These are phyloP conservation scores for Artibeus jamaicensis DNA, from an alignment of 2,797 vertebrate species.

Conservation along the genomic window DNA sequence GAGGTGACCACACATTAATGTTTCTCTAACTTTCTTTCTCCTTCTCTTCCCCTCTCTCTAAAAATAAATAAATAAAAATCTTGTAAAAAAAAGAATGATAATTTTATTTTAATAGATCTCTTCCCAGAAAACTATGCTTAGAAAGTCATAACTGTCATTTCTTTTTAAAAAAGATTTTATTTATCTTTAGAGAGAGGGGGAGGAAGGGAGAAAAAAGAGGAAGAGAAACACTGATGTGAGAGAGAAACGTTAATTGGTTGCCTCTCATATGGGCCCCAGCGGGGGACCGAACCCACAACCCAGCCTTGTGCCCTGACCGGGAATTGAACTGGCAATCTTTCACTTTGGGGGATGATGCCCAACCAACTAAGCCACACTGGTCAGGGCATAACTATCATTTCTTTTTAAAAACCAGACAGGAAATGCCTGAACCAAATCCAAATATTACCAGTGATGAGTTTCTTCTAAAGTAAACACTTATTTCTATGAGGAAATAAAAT, in stretches of 20 bases:
- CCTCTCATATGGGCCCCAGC: background rate
- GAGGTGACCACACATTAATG: too few relatives aligned
- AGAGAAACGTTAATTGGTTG: background rate
- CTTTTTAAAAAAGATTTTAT: background rate
- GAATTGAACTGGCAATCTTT: background rate
- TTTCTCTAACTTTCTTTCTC: too few relatives aligned
- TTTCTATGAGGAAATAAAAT: slow-evolving; percentile 11
- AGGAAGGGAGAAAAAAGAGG: too few relatives aligned
- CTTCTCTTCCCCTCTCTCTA: too few relatives aligned
- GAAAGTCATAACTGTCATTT: background rate
- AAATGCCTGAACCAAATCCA: slow-evolving; percentile 3
- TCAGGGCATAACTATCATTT: background rate
- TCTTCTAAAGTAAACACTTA: background rate
- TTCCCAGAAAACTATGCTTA: background rate
- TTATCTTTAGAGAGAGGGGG: too few relatives aligned
- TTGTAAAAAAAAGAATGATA: background rate
- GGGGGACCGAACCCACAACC: background rate
- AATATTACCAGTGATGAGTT: background rate
- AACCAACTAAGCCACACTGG: background rate
- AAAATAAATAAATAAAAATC: too few relatives aligned
- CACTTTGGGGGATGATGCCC: background rate
- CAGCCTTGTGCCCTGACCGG: background rate
- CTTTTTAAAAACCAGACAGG: slow-evolving; percentile 29
- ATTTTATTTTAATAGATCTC: slow-evolving; percentile 15
- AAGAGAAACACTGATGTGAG: too few relatives aligned